These are phyloP conservation scores for Ormyrus nitidulus DNA, from an alignment of 2,888 invertebrate species.

Conservation along the genomic window DNA sequence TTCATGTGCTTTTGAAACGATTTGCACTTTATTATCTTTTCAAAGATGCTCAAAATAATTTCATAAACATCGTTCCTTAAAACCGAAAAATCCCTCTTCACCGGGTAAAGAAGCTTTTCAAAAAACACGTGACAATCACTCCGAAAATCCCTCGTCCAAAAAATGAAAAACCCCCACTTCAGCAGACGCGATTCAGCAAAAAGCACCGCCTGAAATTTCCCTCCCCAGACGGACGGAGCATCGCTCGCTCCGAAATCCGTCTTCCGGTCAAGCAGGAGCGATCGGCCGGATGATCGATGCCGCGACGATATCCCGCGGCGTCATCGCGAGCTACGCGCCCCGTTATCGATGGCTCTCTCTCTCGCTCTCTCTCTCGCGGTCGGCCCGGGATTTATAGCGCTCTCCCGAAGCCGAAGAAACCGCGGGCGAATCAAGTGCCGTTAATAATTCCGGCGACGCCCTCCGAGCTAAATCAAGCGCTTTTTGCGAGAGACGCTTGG, in stretches of 20 bases:
- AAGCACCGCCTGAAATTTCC: too few relatives aligned
- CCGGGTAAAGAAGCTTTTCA: neutral
- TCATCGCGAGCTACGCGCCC: neutral
- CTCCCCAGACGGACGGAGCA: neutral
- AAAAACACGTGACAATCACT: neutral
- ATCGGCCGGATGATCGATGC: conserved; percentile 53
- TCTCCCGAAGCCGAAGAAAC: neutral
- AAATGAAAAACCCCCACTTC: neutral
- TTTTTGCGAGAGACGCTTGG: too few relatives aligned
- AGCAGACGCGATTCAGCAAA: too few relatives aligned
- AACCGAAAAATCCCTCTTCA: too few relatives aligned
- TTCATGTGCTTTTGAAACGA: too few relatives aligned
- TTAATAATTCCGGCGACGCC: neutral
- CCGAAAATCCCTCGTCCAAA: neutral
- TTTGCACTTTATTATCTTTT: too few relatives aligned
- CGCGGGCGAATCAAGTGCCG: neutral
- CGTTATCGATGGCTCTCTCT: conserved; percentile 35
- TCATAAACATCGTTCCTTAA: too few relatives aligned
- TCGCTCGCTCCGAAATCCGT: conserved; percentile 36
- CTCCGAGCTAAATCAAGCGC: neutral
- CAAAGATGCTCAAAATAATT: too few relatives aligned
- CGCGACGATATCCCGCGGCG: conserved; percentile 26
- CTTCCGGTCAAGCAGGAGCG: conserved; percentile 51
- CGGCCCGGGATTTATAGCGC: conserved; percentile 51
- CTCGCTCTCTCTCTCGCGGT: too few relatives aligned